These are phyloP conservation scores for Scaptomyza parva DNA, from an alignment of 2,888 invertebrate genomes.

Conservation along the genomic window DNA sequence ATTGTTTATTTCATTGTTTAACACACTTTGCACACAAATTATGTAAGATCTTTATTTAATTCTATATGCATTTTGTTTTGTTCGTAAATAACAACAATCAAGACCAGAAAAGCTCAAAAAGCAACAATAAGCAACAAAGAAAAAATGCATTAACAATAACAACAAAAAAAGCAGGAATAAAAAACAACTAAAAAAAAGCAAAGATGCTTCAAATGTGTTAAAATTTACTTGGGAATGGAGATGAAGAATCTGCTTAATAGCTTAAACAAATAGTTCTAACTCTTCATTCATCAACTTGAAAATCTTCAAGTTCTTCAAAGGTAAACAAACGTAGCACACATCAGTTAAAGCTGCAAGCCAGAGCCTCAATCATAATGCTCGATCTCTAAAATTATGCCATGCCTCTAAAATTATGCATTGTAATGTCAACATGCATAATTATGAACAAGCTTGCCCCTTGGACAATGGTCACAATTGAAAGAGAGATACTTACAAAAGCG, in stretches of 20 bases:
- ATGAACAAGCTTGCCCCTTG: constrained; percentile 13
- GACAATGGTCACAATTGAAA: constrained; percentile 21
- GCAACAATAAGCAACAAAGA: constrained; percentile 35
- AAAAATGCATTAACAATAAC: constrained; percentile 49
- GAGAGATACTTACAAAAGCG: constrained; percentile 3
- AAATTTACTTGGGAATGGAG: background rate
- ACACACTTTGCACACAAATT: constrained; percentile 58
- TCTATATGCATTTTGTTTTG: constrained; percentile 62
- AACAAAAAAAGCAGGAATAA: constrained; percentile 70
- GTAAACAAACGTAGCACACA: no score
- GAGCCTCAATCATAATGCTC: constrained; percentile 1
- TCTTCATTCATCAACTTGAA: constrained; percentile 2
- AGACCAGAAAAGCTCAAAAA: constrained; percentile 53
- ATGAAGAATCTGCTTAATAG: background rate
- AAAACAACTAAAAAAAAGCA: constrained; percentile 47
- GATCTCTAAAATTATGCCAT: no score
- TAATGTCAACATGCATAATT: constrained; percentile 42
- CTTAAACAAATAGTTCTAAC: background rate
- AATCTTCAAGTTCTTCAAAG: background rate
- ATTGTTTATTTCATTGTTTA: constrained; percentile 64
- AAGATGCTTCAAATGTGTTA: background rate
- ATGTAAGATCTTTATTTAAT: constrained; percentile 56
- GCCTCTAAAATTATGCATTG: constrained; percentile 25
- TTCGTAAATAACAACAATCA: constrained; percentile 57
- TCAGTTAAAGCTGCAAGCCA: constrained; percentile 8